A percentile compares a stretch with the other conserved stretches of the same genome.
Evolutionary conservation across 1,140 invertebrate species (phyloP).

Genomic region (Cephus cinctus): DNA sequence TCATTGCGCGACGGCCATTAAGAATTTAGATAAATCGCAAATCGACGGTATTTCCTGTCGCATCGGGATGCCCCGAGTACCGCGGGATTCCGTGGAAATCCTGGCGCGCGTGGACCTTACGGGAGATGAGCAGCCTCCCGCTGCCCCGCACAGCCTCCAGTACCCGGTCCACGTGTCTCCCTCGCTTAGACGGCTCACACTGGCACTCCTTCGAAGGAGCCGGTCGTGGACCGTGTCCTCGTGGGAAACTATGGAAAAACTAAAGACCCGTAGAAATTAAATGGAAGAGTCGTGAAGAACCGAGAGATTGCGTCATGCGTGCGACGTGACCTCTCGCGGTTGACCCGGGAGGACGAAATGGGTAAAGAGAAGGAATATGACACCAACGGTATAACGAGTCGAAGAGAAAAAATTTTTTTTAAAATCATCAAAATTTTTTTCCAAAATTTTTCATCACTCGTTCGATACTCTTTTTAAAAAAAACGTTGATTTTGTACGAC

Average conservation of each 20-base stretch:
- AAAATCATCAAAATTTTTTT: no score
- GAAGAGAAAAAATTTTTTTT: no score
- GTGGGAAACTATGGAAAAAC: background rate
- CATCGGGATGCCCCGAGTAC: no score
- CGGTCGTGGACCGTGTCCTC: slow-evolving; percentile 14
- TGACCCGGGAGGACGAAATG: slow-evolving; percentile 25
- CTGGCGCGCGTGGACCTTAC: no score
- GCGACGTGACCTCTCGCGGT: slow-evolving; percentile 36
- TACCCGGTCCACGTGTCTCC: slow-evolving; percentile 17
- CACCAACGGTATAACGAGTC: no score
- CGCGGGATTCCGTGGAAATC: no score
- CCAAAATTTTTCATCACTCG: no score
- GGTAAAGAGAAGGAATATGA: background rate
- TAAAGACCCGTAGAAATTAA: background rate
- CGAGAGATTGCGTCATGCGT: slow-evolving; percentile 31
- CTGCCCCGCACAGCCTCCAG: background rate
- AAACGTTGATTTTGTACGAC: no score
- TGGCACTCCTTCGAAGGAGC: slow-evolving; percentile 26
- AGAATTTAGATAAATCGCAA: slow-evolving; percentile 51
- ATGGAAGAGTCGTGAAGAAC: slow-evolving; percentile 25
- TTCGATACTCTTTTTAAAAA: no score
- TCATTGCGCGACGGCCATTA: slow-evolving; percentile 31
- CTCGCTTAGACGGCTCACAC: slow-evolving; percentile 28
- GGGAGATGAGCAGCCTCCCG: slow-evolving; percentile 4
- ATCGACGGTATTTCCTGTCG: slow-evolving; percentile 42